Evolutionary conservation across 2,113 vertebrate species (phyloP).

Genomic region (Microtus pennsylvanicus): DNA sequence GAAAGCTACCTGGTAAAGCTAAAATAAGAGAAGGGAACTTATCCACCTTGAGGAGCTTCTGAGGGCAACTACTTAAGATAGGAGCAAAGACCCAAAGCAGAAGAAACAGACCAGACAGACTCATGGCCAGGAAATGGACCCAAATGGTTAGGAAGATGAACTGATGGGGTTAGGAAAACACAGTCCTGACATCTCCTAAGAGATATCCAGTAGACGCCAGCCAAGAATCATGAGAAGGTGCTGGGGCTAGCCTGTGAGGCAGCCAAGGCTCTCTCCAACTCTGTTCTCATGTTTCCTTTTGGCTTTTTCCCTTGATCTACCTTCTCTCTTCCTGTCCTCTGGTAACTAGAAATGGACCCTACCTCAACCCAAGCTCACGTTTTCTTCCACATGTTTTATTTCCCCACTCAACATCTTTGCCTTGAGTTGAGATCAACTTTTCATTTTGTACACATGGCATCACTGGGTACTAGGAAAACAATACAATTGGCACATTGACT

Average conservation of each 20-base stretch:
- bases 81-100: not conserved
- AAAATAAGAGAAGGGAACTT: not conserved
- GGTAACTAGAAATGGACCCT: not conserved
- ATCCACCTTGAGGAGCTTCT: not conserved
- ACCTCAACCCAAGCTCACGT: not conserved
- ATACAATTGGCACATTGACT: not conserved
- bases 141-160: not conserved
- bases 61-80: not conserved
- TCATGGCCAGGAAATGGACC: not conserved
- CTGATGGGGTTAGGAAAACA: accelerated
- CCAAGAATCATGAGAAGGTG: not conserved
- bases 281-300: not conserved
- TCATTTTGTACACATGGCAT: not conserved
- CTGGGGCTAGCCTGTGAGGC: not conserved
- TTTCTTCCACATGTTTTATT: not conserved
- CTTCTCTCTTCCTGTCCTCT: not conserved
- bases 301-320: not conserved
- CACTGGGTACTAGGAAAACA: not conserved
- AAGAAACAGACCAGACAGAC: not conserved
- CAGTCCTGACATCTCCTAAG: not conserved
- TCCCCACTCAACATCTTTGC: not conserved
- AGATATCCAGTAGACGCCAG: not conserved
- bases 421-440: not conserved
- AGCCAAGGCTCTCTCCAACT: not conserved
- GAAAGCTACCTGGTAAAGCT: not conserved